Conservation (phyloP, 2,888 invertebrate species). For the Lysandra bellargus region DNA sequence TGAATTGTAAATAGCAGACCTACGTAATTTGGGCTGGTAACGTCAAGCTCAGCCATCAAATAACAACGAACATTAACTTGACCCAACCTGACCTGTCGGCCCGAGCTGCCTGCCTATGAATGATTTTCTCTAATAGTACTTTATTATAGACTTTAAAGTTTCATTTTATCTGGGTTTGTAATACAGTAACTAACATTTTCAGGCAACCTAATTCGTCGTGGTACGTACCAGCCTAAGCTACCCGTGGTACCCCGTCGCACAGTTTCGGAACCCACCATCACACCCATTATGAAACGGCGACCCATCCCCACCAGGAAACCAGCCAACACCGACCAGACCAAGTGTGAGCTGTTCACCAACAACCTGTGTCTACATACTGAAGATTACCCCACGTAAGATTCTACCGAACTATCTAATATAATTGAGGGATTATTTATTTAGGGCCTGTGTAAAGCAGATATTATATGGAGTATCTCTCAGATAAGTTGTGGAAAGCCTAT, state of each 20-base stretch:
- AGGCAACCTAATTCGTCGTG: constrained; percentile 64
- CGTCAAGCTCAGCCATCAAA: too few species aligned
- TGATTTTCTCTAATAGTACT: neutral
- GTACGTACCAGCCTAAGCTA: constrained; percentile 59
- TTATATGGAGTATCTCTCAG: too few species aligned
- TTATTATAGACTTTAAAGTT: neutral
- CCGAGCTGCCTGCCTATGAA: neutral
- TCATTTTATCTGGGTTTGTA: neutral
- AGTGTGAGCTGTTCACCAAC: constrained; percentile 85
- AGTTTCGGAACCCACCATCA: constrained; percentile 55
- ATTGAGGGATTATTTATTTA: constrained; percentile 38
- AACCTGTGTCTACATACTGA: constrained; percentile 86
- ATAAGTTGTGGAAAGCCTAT: too few species aligned
- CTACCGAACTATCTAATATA: too few species aligned
- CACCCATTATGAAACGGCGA: constrained; percentile 49
- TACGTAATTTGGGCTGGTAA: too few species aligned
- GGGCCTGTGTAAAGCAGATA: too few species aligned
- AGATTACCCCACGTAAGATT: constrained; percentile 88
- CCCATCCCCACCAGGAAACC: constrained; percentile 62
- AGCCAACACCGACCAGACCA: constrained; percentile 54
- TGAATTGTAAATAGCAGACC: too few species aligned
- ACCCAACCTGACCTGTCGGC: too few species aligned
- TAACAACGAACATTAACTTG: too few species aligned
- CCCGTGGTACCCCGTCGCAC: constrained; percentile 53
- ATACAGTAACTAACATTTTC: constrained; percentile 37